phyloP scores from a whole-genome alignment of 1,140 invertebrate species.

The Diachasma alloeum region DNA sequence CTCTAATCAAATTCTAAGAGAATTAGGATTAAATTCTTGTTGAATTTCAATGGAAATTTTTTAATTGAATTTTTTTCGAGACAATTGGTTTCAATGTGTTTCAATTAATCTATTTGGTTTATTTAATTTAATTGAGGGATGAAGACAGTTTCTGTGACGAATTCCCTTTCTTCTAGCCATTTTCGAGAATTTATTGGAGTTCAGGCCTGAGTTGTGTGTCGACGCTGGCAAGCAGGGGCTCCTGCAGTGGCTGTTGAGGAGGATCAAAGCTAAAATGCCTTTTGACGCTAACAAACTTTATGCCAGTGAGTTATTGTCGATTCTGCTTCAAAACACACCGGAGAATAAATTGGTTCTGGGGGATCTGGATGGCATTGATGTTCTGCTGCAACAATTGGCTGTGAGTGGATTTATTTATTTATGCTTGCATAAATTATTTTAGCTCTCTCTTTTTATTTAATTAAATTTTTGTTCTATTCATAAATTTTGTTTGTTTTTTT shows the following conservation, averaged over 20 bases:
- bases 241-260: conserved; percentile 90
- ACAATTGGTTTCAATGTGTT: too few species aligned
- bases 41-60: too few species aligned
- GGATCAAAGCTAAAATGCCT: conserved; percentile 84
- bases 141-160: too few species aligned
- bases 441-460: conserved; percentile 8
- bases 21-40: too few species aligned
- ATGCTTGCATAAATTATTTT: background rate
- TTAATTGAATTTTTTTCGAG: too few species aligned
- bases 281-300: conserved; percentile 98
- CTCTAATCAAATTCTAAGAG: too few species aligned
- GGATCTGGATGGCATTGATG: conserved; percentile 95
- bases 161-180: conserved; percentile 68
- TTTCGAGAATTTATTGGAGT: conserved; percentile 93
- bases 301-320: conserved; percentile 94
- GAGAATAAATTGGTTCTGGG: conserved; percentile 87
- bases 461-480: conserved; percentile 3
- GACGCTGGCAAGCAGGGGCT: conserved; percentile 91
- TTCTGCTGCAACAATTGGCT: conserved; percentile 93
- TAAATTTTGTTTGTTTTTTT: too few species aligned
- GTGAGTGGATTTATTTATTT: conserved; percentile 78
- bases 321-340: conserved; percentile 89
- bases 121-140: too few species aligned
- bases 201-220: conserved; percentile 81
- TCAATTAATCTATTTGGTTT: too few species aligned